Percentiles rank a stretch among this genome's conserved stretches.
Evolutionary conservation across 1,140 invertebrate genomes (phyloP).

Genomic region (Hylyphantes graminicola): DNA sequence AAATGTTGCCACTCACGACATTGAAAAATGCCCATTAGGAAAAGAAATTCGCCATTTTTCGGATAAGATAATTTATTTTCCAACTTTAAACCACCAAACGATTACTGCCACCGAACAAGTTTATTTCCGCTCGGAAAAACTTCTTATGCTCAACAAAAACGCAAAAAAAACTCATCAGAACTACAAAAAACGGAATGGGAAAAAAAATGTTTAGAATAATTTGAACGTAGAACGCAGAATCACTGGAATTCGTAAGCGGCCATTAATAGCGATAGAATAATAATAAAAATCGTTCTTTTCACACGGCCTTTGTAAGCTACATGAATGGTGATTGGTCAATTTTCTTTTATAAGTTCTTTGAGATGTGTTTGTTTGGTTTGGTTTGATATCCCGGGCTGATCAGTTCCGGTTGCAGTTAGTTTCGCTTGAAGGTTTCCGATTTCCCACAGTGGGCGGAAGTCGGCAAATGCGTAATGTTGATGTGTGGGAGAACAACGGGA

Average conservation of each 20-base stretch:
- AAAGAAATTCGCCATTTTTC: slow-evolving; percentile 2
- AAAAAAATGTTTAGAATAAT: slow-evolving; percentile 1
- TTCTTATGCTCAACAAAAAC: neutral
- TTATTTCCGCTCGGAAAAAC: slow-evolving; percentile 10
- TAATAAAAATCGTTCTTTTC: slow-evolving; percentile 10
- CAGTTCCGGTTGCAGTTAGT: slow-evolving; percentile 29
- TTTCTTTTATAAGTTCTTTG: slow-evolving; percentile 30
- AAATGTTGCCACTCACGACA: no score
- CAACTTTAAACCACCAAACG: neutral
- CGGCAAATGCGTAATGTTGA: neutral
- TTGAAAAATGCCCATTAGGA: no score
- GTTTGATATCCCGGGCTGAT: neutral
- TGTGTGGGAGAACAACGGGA: slow-evolving; percentile 17
- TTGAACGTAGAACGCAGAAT: slow-evolving; percentile 5
- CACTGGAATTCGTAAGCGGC: slow-evolving; percentile 34
- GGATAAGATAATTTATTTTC: slow-evolving; percentile 20
- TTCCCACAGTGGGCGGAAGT: neutral
- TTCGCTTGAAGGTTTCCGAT: neutral
- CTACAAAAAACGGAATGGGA: neutral
- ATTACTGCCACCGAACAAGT: slow-evolving; percentile 16
- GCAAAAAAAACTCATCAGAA: neutral
- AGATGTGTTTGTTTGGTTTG: slow-evolving; percentile 41
- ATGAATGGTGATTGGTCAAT: slow-evolving; percentile 35
- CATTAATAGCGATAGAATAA: neutral
- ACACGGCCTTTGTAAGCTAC: neutral